Conservation (phyloP, 2,113 vertebrate species). For the Indri indri region DNA sequence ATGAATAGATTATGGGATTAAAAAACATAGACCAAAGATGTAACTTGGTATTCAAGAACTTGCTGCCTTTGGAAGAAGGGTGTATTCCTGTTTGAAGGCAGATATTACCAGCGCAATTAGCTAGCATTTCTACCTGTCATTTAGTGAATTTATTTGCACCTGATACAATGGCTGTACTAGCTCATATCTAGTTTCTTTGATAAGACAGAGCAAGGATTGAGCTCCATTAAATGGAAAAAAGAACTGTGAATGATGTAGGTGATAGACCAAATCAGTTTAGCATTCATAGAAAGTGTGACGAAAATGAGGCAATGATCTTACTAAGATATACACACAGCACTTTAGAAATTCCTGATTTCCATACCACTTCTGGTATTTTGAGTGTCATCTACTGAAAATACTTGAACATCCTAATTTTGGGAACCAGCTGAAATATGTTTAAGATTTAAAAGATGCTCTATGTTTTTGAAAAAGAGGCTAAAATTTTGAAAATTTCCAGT, state of each 20-base stretch:
- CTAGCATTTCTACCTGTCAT: not conserved
- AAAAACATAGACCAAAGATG: not conserved
- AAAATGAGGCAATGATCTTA: not conserved
- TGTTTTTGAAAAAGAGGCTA: not conserved
- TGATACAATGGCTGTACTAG: not conserved
- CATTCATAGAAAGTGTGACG: not conserved
- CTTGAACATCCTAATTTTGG: not conserved
- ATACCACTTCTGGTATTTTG: not conserved
- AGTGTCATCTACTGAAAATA: not conserved
- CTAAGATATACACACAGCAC: not conserved
- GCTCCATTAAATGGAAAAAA: not conserved
- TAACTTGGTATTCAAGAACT: not conserved
- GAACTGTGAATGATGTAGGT: not conserved
- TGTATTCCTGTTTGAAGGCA: not conserved
- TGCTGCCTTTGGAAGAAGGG: not conserved
- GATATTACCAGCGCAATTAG: not conserved
- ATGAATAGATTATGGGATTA: not conserved
- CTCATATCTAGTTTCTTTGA: not conserved
- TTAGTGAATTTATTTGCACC: not conserved
- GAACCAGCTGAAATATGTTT: not conserved
- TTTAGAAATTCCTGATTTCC: not conserved
- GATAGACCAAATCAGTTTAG: not conserved
- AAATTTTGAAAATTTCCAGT: not conserved
- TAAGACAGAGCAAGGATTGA: not conserved
- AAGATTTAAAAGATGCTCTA: conserved; percentile 3